Evolutionary conservation across 2,797 vertebrate genomes (phyloP).

Genomic region (Valencia hispanica): DNA sequence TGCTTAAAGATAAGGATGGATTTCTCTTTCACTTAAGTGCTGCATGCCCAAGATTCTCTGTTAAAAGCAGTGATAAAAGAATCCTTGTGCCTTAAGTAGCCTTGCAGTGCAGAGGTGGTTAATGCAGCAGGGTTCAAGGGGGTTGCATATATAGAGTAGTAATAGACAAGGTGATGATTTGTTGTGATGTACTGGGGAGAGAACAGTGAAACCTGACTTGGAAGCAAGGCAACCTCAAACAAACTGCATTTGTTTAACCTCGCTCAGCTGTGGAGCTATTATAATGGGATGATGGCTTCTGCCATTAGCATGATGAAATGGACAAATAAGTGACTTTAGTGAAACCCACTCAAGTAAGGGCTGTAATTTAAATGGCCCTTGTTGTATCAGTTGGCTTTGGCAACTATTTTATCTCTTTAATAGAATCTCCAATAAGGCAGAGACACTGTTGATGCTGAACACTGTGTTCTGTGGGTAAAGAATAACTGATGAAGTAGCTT

Average conservation of each 20-base stretch:
- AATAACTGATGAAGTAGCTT: conserved; percentile 2
- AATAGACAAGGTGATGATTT: conserved; percentile 76
- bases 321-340: conserved; percentile 82
- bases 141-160: conserved; percentile 66
- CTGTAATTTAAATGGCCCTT: conserved; percentile 81
- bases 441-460: conserved; percentile 56
- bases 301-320: conserved; percentile 87
- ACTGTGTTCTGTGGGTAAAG: conserved; percentile 55
- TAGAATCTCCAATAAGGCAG: conserved; percentile 74
- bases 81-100: conserved; percentile 16
- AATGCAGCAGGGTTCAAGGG: conserved; percentile 62
- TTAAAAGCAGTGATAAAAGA: conserved; percentile 24
- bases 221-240: conserved; percentile 73
- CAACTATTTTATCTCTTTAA: conserved; percentile 83
- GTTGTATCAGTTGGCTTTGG: conserved; percentile 84
- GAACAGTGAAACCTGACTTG: conserved; percentile 54
- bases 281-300: conserved; percentile 77
- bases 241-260: conserved; percentile 79
- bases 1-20: conserved; percentile 28
- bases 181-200: conserved; percentile 59
- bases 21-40: conserved; percentile 39
- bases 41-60: conserved; percentile 19
- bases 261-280: conserved; percentile 74
- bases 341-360: conserved; percentile 74
- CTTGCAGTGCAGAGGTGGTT: conserved; percentile 52